phyloP scores from a whole-genome alignment of 2,797 vertebrate species.

The Poeciliopsis turneri region DNA sequence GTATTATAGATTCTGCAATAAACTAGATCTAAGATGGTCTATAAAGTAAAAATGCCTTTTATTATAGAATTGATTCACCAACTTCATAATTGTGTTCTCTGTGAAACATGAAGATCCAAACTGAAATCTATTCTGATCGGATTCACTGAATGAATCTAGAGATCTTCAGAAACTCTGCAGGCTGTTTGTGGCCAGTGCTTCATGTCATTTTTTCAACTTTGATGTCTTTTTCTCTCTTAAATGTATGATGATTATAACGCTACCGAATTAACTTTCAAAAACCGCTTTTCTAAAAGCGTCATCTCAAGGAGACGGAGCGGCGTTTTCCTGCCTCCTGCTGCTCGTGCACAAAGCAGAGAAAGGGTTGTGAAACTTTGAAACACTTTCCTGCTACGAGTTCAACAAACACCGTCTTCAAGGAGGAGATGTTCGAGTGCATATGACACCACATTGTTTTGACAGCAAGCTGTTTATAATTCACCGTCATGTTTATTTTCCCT shows the following conservation, averaged over 20 bases:
- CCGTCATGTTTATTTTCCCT: slow-evolving; percentile 59
- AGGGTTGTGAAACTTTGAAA: slow-evolving; percentile 24
- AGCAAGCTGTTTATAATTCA: slow-evolving; percentile 49
- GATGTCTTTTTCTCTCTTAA: neutral
- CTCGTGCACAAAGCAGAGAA: neutral
- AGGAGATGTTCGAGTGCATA: slow-evolving; percentile 19
- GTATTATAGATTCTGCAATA: neutral
- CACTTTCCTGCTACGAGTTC: slow-evolving; percentile 23
- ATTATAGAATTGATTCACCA: neutral
- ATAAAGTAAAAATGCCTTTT: neutral
- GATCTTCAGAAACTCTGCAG: neutral
- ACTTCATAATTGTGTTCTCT: neutral
- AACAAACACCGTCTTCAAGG: slow-evolving; percentile 31
- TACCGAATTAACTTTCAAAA: neutral
- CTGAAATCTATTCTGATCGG: neutral
- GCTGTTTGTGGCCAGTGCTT: neutral
- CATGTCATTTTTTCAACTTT: neutral
- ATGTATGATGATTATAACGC: neutral
- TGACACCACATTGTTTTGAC: slow-evolving; percentile 42
- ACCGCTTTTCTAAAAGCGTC: neutral
- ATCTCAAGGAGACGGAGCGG: neutral
- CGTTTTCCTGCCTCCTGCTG: neutral
- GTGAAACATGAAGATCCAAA: neutral
- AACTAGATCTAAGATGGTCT: neutral
- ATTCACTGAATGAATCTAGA: neutral